Evolutionary conservation across 2,797 vertebrate genomes (phyloP), one percentile per base, ranked within the genome.

Genomic region (Mycteria americana): DNA sequence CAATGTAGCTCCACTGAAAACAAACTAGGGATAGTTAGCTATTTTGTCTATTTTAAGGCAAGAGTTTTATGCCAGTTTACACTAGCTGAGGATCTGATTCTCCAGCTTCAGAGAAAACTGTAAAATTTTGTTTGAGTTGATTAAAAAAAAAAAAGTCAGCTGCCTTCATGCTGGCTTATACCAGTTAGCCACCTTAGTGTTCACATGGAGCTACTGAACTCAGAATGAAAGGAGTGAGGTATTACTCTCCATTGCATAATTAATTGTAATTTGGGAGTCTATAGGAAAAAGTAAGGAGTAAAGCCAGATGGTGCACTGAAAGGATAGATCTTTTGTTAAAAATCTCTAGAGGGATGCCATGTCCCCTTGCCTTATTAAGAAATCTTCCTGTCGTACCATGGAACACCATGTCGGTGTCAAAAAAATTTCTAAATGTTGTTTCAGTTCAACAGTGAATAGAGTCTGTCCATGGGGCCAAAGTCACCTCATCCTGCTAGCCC

Each of bases 41-140:
- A 13, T 27, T 92, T 80, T 89, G 90, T 89, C 95, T 96, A 45
- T 96, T 96, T 95, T 88, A 69, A 97, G 89, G 78, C 87, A 80
- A 10, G 17, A 89, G 60, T 64, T 93, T 68, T 46, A 39, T 59
- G 83, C 75, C 76, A 76, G 85, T 86, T 93, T 85, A 72, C 27
- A 45, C 54, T 23, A 54, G 64, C 64, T 85, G 81, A 74, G 85
- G 56, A 60, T 89, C 45, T 74, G 72, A 53, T 83, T 50, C 41
- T 90, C 41, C 45, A n/a, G 56, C 84, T 81, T 72, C 65, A 68
- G 62, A 91, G 46, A 33, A 88, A 93, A 77, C n/a, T 25, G 23
- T 50, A 48, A 77, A 50, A 31, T 60, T 77, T 39, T 25, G 23
- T 94, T 64, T 57, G 41, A 85, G 51, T 51, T 73, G 35, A 60